Conservation (phyloP, 2,113 vertebrate species). For the Pardalotus punctatus region DNA sequence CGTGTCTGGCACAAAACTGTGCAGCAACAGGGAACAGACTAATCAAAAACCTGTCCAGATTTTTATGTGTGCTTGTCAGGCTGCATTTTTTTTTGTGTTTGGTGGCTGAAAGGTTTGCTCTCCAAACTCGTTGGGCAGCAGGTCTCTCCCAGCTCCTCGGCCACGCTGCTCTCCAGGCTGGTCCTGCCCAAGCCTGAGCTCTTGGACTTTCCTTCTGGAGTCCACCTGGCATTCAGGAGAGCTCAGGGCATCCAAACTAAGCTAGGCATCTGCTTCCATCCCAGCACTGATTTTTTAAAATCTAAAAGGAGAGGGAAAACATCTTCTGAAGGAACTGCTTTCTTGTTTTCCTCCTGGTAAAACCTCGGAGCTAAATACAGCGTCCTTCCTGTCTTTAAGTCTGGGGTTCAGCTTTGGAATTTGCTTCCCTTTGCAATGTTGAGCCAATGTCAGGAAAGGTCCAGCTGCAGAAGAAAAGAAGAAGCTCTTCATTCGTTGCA, state of each 20-base stretch:
- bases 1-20: background rate
- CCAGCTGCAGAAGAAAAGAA: background rate
- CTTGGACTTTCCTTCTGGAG: background rate
- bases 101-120: background rate
- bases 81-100: background rate
- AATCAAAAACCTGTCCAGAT: background rate
- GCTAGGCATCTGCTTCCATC: background rate
- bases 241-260: background rate
- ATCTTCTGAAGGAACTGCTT: background rate
- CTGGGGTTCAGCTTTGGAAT: background rate
- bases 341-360: background rate
- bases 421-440: background rate
- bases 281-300: background rate
- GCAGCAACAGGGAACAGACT: background rate
- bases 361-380: background rate
- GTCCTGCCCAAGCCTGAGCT: background rate
- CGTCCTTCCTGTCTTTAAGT: background rate
- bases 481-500: background rate
- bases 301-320: background rate
- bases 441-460: background rate
- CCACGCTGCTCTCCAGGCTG: background rate
- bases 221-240: fast-evolving
- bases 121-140: background rate
- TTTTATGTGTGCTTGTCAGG: background rate
- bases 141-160: background rate